Percentiles rank a stretch among this genome's conserved stretches.
Conservation (phyloP, 2,888 invertebrate species). For the Drosophila nigricruria region DNA sequence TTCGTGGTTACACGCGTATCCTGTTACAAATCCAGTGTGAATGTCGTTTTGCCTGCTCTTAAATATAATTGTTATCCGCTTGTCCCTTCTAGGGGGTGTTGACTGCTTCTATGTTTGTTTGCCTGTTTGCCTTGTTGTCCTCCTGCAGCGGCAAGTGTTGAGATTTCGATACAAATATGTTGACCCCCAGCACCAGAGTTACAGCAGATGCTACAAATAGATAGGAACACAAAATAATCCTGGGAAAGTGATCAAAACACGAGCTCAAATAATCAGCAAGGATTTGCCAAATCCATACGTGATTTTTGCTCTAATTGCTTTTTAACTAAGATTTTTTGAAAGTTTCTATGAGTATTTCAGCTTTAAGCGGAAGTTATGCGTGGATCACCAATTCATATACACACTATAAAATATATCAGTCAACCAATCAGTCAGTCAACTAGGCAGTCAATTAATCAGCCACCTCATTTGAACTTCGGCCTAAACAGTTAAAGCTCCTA, state of each 20-base stretch:
- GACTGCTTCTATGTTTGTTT: conserved; percentile 6
- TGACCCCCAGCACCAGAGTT: conserved; percentile 28
- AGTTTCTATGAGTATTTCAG: neutral
- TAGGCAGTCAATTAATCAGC: neutral
- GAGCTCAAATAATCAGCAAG: neutral
- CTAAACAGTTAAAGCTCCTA: neutral
- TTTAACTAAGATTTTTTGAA: neutral
- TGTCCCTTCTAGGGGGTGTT: conserved; percentile 24
- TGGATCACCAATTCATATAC: too few relatives aligned
- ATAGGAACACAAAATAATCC: conserved; percentile 17
- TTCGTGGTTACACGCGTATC: conserved; percentile 85
- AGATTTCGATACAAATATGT: conserved; percentile 49
- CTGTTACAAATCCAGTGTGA: conserved; percentile 84
- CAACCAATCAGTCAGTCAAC: neutral
- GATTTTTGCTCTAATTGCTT: neutral
- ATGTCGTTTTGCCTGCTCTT: conserved; percentile 72
- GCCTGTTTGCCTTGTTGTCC: conserved; percentile 14
- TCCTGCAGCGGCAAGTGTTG: conserved; percentile 57
- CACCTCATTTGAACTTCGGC: neutral
- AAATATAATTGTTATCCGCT: conserved; percentile 80
- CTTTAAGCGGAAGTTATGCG: neutral
- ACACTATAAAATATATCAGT: too few relatives aligned
- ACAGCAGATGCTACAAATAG: conserved; percentile 52
- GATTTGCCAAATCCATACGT: conserved; percentile 3
- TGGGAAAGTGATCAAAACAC: conserved; percentile 38